These are phyloP conservation scores for Ptychoptera albimana DNA, from an alignment of 2,888 invertebrate genomes.

Conservation along the genomic window DNA sequence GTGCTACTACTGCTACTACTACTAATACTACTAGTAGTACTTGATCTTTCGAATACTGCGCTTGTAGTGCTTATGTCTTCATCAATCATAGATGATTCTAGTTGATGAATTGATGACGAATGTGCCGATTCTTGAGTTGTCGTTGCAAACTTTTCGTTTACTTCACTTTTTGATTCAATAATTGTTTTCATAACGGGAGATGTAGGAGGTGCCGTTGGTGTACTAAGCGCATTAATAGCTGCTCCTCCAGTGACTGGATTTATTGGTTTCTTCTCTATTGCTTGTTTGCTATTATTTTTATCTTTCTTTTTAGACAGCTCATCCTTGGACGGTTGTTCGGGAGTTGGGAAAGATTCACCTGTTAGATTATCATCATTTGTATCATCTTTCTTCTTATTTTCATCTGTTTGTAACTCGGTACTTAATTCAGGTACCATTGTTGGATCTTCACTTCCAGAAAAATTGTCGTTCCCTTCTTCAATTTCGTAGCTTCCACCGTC, in stretches of 20 bases:
- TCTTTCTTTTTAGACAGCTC: background rate
- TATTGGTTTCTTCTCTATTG: conserved; percentile 13
- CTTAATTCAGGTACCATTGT: too few species aligned
- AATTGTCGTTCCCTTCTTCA: conserved; percentile 21
- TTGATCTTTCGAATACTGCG: too few species aligned
- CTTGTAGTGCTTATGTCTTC: too few species aligned
- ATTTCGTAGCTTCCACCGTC: conserved; percentile 26
- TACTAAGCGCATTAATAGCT: conserved; percentile 7
- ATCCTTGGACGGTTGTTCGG: conserved; percentile 15
- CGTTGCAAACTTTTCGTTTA: conserved; percentile 17
- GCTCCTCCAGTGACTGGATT: conserved; percentile 11
- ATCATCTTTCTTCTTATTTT: conserved; percentile 20
- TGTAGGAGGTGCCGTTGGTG: conserved; percentile 21
- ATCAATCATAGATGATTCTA: too few species aligned
- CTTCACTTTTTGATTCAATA: conserved; percentile 21
- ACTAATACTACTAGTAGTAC: too few species aligned
- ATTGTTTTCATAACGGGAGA: conserved; percentile 12
- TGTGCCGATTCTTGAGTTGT: too few species aligned
- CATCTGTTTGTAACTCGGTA: conserved; percentile 12
- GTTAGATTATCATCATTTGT: conserved; percentile 24
- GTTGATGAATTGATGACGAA: conserved; percentile 9
- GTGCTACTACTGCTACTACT: too few species aligned
- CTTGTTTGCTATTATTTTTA: conserved; percentile 7
- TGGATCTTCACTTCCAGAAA: conserved; percentile 12
- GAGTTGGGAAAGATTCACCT: conserved; percentile 15